Percentiles rank a stretch among this genome's conserved stretches.
Conservation (phyloP, 1,140 invertebrate species). For the Amyelois transitella region DNA sequence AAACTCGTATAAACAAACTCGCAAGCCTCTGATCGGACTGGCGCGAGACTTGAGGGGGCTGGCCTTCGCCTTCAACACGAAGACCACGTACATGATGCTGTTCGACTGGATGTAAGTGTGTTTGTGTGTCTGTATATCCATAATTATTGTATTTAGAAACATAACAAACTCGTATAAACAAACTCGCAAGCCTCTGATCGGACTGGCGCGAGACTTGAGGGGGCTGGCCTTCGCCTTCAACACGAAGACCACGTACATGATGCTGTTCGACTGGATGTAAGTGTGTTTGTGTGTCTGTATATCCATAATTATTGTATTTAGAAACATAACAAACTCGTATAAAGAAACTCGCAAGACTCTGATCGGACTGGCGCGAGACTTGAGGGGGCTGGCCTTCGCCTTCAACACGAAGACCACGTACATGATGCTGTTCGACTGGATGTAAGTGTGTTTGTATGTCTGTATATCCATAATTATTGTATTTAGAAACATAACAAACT, state of each 20-base stretch:
- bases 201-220: conserved; percentile 93
- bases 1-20: too few relatives aligned
- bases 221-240: conserved; percentile 97
- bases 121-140: too few relatives aligned
- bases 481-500: too few relatives aligned
- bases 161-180: too few relatives aligned
- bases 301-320: too few relatives aligned
- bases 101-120: conserved; percentile 98
- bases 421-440: conserved; percentile 99
- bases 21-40: conserved; percentile 95
- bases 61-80: conserved; percentile 97
- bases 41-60: conserved; percentile 95
- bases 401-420: conserved; percentile 98
- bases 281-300: too few relatives aligned
- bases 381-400: conserved; percentile 94
- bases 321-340: too few relatives aligned
- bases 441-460: conserved; percentile 85
- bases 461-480: too few relatives aligned
- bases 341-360: too few relatives aligned
- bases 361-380: conserved; percentile 94
- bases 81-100: conserved; percentile 97
- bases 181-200: conserved; percentile 96
- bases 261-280: conserved; percentile 99
- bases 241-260: conserved; percentile 97
- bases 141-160: too few relatives aligned